Evolutionary conservation across 1,140 invertebrate species (phyloP).

Genomic region (Nasonia vitripennis): DNA sequence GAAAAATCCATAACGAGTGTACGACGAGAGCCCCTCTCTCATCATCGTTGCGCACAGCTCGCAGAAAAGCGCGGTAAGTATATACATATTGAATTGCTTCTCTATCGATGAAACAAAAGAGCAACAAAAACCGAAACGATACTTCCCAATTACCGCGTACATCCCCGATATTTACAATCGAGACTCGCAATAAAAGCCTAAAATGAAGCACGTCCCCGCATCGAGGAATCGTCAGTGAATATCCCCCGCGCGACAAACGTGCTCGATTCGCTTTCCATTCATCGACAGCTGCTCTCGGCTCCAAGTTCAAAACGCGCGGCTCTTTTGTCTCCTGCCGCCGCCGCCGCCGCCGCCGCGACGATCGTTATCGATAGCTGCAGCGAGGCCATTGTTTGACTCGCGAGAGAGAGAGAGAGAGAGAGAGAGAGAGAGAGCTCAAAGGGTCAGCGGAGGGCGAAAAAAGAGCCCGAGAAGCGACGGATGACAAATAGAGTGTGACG

Average conservation of each 20-base stretch:
- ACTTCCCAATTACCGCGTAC: too few relatives aligned
- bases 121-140: too few relatives aligned
- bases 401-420: neutral
- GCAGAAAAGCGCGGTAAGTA: too few relatives aligned
- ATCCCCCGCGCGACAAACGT: neutral
- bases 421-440: neutral
- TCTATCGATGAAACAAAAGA: too few relatives aligned
- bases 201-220: neutral
- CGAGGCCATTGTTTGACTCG: neutral
- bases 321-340: neutral
- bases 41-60: too few relatives aligned
- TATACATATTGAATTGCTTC: too few relatives aligned
- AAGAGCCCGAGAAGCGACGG: neutral
- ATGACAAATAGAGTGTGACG: constrained; percentile 7
- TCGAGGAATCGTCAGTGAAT: neutral
- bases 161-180: too few relatives aligned
- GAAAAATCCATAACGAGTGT: too few relatives aligned
- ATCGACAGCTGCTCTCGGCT: neutral
- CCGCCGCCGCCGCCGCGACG: neutral
- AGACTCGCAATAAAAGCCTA: neutral
- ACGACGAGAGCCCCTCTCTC: too few relatives aligned
- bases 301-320: neutral
- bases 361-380: constrained; percentile 10
- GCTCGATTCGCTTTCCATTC: neutral
- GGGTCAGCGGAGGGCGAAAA: neutral